Base-by-base conservation (phyloP, 2,113 vertebrate species). In the Murina feae region DNA sequence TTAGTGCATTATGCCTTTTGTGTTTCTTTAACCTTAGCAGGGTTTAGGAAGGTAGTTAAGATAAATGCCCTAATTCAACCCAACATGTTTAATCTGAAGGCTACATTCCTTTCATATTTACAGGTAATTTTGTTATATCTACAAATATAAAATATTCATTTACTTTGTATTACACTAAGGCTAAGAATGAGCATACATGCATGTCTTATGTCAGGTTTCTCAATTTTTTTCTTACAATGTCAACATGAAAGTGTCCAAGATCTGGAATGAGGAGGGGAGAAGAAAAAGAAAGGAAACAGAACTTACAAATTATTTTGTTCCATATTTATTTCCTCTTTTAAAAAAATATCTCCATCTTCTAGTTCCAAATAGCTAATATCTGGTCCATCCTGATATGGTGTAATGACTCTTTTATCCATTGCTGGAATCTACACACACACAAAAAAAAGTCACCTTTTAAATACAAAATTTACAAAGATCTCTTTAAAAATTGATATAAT, bases 391-490 rank as follows among this genome's bases (percentile, higher is more conserved):
- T 98, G 98, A 96, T 99, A 99, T 0, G 99, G 99, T 25, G 99
- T 99, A 97, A 99, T 99, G 53, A 99, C 78, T 91, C 99, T 98
- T 94, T 98, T 99, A 90, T 99, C 98, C 99, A 99, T 99, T 86
- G 99, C 99, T 60, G 99, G 99, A 97, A 99, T 99, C 99, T 99
- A 49, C 2, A 98, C 58, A 95, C 95, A 96, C n/a, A n/a, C n/a
- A 94, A n/a, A 97, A 96, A 93, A 3, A 23, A 0, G 0, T 80
- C 53, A 93, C 8, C 63, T 95, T 78, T 91, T 75, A 53, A 96
- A 89, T 21, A 92, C 0, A 72, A 91, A 89, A 90, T 81, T 28
- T 89, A 4, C 66, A 39, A 47, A 83, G 0, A 35, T 17, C 63
- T 78, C 81, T 79, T 55, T 58, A 76, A 53, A 53, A 75, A 47